Conservation (phyloP, 2,113 vertebrate species). For the Phaethornis superciliosus region DNA sequence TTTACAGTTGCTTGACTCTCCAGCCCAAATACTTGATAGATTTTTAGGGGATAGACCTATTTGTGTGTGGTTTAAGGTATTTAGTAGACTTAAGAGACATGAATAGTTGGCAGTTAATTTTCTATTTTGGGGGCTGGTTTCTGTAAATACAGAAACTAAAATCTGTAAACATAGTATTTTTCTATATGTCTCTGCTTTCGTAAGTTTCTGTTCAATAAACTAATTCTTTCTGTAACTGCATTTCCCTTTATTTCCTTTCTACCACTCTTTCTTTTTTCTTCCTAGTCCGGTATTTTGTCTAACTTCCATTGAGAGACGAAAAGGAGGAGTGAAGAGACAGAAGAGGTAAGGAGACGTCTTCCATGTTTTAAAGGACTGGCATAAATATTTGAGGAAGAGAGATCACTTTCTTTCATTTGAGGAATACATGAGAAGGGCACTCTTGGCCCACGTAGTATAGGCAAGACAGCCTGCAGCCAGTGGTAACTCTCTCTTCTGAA, state of each 20-base stretch:
- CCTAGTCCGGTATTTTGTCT: constrained; percentile 58
- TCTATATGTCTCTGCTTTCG: not conserved
- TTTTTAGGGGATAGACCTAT: not conserved
- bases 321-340: constrained; percentile 57
- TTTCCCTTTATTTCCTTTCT: constrained; percentile 26
- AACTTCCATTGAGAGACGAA: constrained; percentile 59
- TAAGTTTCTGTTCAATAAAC: not conserved
- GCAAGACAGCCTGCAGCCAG: not conserved
- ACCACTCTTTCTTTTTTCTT: constrained; percentile 48
- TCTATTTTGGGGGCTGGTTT: not conserved
- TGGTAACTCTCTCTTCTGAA: not conserved
- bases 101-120: not conserved
- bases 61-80: not conserved
- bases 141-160: not conserved
- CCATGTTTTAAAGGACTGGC: not conserved
- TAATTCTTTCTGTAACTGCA: not conserved
- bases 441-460: not conserved
- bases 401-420: not conserved
- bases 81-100: not conserved
- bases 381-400: not conserved
- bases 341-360: constrained; percentile 51
- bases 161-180: not conserved
- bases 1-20: not conserved
- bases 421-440: not conserved
- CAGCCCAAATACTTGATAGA: not conserved